phyloP scores from a whole-genome alignment of 2,888 invertebrate species.

The Orthosia cruda region DNA sequence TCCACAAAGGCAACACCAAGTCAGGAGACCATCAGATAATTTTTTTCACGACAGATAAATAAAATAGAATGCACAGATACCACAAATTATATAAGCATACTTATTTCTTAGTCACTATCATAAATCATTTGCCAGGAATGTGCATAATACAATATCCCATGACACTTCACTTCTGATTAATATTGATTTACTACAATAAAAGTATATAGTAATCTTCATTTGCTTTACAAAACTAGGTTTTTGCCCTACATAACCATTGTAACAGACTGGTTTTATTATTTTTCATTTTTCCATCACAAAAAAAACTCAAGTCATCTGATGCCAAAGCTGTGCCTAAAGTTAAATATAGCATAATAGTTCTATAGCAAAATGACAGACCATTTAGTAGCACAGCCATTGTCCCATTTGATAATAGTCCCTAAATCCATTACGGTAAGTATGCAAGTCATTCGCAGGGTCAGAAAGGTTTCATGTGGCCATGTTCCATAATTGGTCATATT shows the following conservation, averaged over 20 bases:
- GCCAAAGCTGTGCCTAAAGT: not conserved
- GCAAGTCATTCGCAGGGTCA: conserved; percentile 61
- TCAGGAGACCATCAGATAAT: no score
- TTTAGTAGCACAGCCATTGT: conserved; percentile 38
- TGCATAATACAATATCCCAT: not conserved
- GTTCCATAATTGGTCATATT: conserved; percentile 42
- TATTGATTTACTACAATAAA: not conserved
- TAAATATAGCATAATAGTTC: conserved; percentile 28
- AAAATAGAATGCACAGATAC: no score
- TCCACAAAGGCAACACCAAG: no score
- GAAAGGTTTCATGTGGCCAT: conserved; percentile 57
- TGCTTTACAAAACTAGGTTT: not conserved
- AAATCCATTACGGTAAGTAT: conserved; percentile 59
- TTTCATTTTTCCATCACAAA: not conserved
- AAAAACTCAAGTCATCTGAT: conserved; percentile 28
- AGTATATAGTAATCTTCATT: not conserved
- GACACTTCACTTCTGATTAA: not conserved
- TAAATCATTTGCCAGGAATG: no score
- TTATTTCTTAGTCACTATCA: no score
- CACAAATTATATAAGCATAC: no score
- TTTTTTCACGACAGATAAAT: no score
- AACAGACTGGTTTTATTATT: not conserved
- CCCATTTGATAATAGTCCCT: conserved; percentile 40
- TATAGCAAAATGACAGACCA: conserved; percentile 43
- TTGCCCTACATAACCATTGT: not conserved